These are phyloP conservation scores for Garrulus glandarius DNA, from an alignment of 2,797 vertebrate species.

Conservation along the genomic window DNA sequence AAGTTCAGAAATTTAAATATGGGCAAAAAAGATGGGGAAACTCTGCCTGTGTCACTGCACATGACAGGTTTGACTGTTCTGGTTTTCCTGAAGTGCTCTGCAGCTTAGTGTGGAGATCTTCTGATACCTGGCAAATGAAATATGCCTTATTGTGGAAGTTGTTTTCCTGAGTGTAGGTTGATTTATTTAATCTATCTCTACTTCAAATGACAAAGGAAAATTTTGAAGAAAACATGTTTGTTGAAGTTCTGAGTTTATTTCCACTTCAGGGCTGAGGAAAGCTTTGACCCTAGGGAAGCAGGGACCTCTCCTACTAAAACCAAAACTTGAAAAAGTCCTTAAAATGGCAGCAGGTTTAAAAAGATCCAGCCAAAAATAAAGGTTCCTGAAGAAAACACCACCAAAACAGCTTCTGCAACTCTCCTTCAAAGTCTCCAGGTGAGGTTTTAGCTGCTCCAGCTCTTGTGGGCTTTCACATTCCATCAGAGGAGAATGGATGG, in stretches of 20 bases:
- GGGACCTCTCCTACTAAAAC: background rate
- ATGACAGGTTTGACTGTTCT: background rate
- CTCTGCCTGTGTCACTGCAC: background rate
- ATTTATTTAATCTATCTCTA: background rate
- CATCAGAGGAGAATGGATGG: background rate
- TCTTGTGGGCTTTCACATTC: background rate
- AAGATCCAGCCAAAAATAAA: background rate
- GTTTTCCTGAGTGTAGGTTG: background rate
- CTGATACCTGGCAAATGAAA: background rate
- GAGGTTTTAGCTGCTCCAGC: background rate
- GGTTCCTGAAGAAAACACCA: background rate
- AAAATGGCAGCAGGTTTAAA: background rate
- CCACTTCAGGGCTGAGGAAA: background rate
- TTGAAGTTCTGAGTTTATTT: background rate
- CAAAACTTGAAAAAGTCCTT: background rate
- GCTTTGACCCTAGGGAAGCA: background rate
- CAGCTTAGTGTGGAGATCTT: background rate
- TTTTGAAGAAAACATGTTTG: background rate
- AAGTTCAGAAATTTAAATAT: background rate
- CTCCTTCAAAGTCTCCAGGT: background rate
- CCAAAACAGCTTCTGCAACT: background rate
- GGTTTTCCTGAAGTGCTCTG: background rate
- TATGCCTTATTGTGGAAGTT: background rate
- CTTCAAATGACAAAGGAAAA: background rate
- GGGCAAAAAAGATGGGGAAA: background rate